phyloP scores from a whole-genome alignment of 23 tunicate genomes.

The Styela clava region DNA sequence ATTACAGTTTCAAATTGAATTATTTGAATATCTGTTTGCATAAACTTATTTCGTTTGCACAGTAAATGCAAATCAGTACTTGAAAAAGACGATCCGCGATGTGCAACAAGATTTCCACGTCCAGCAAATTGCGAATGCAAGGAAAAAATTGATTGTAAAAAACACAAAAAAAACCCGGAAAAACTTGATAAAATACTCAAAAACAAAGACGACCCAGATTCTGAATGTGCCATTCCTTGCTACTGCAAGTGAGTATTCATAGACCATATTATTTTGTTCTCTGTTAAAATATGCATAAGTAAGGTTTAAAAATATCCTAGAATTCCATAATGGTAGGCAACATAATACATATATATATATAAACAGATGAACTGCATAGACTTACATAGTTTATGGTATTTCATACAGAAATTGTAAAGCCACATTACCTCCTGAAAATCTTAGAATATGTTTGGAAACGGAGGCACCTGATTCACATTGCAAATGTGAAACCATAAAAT shows the following conservation, averaged over 20 bases:
- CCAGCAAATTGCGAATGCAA: background rate
- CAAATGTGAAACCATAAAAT: background rate
- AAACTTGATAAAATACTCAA: background rate
- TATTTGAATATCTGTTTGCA: no score
- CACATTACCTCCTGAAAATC: background rate
- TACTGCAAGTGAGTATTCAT: background rate
- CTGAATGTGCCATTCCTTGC: slow-evolving; percentile 2
- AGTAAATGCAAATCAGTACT: background rate
- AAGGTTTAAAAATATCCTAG: no score
- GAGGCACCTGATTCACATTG: background rate
- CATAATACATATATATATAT: no score
- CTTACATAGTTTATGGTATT: no score
- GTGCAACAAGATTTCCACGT: background rate
- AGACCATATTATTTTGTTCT: no score
- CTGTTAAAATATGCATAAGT: no score
- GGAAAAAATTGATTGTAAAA: background rate
- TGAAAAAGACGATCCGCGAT: background rate
- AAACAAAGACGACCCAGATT: background rate
- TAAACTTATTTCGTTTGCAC: no score
- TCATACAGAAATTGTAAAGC: background rate
- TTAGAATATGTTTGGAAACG: background rate
- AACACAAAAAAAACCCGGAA: background rate
- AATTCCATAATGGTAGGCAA: no score
- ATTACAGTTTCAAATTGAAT: no score
- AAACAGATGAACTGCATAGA: no score